Evolutionary conservation across 2,888 invertebrate species (phyloP).

Genomic region (Drosophila subquinaria): DNA sequence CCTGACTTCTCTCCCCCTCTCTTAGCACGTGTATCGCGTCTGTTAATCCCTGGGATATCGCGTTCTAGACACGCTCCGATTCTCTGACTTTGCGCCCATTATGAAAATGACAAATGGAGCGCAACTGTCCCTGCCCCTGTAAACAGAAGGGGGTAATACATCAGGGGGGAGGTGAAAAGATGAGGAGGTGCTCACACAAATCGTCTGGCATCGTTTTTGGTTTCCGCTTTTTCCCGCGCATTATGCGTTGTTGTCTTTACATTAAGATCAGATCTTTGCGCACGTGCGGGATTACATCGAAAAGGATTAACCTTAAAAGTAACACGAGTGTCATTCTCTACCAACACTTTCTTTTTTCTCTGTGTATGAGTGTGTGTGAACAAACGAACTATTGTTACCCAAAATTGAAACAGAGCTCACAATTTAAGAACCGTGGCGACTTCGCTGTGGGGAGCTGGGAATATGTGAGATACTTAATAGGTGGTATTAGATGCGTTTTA

Average conservation of each 20-base stretch:
- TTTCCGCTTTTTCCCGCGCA: conserved; percentile 39
- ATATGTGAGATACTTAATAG: background rate
- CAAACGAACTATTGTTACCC: conserved; percentile 8
- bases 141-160: conserved; percentile 41
- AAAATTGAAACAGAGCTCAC: background rate
- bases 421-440: background rate
- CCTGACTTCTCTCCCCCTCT: conserved; percentile 7
- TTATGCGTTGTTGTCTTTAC: conserved; percentile 5
- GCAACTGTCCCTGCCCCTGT: conserved; percentile 53
- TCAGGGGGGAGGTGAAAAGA: background rate
- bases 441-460: background rate
- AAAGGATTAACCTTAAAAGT: conserved; percentile 67
- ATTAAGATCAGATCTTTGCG: conserved; percentile 25
- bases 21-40: conserved; percentile 50
- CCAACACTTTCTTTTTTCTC: conserved; percentile 9
- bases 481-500: background rate
- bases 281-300: conserved; percentile 67
- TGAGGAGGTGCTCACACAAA: conserved; percentile 28
- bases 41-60: conserved; percentile 64
- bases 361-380: conserved; percentile 13
- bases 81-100: conserved; percentile 64
- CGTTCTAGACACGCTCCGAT: conserved; percentile 61
- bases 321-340: conserved; percentile 33
- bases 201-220: conserved; percentile 59
- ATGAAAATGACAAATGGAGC: conserved; percentile 79